Base-by-base conservation (phyloP, 1,140 invertebrate species). In the Lucilia cuprina region DNA sequence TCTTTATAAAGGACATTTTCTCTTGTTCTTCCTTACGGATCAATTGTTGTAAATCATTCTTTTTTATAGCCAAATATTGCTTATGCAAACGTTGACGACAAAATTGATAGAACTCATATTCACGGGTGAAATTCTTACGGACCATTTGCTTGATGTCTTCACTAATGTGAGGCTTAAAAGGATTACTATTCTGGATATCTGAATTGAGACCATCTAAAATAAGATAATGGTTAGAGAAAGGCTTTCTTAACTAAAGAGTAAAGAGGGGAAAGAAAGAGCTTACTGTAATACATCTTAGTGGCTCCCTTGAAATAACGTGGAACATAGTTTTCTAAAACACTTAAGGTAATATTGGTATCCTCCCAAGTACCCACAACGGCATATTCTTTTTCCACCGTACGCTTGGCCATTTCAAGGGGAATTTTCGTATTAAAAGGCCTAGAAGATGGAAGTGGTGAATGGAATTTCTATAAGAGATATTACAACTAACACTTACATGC, bases 321-420 rank as follows among this genome's bases (percentile, higher is more conserved):
- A 75, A 97, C 93, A 88, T 97, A 97, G 87, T 95, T 93, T 92
- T 97, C 96, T 41, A 97, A 91, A 19, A 97, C 96, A 3, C 94
- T 93, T 1, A 97, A 92, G 1, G 96, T 97, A 8, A 94, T 94
- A 91, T 97, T 97, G 87, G 97, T 93, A 87, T 97, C 96, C 89
- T 97, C 96, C 14, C 97, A 93, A 14, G 97, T 95, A 1, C 96
- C 96, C 2, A 97, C 96, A 0, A 97, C 96, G 0, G 96, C 94
- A 87, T 97, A 98, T 85, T 97, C 94, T 86, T 95, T 93, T 87
- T 97, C 96, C 17, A 97, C 96, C 49, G 96, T 95, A 82, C 94
- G 89, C 91, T 97, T 97, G 3, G 96, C 96, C 87, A 94, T 93
- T 90, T 97, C 94, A 84, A 97, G 89, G 1, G 96, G 96, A 86